Conservation (phyloP, 1,140 invertebrate genomes). For the Drosophila nannoptera region DNA sequence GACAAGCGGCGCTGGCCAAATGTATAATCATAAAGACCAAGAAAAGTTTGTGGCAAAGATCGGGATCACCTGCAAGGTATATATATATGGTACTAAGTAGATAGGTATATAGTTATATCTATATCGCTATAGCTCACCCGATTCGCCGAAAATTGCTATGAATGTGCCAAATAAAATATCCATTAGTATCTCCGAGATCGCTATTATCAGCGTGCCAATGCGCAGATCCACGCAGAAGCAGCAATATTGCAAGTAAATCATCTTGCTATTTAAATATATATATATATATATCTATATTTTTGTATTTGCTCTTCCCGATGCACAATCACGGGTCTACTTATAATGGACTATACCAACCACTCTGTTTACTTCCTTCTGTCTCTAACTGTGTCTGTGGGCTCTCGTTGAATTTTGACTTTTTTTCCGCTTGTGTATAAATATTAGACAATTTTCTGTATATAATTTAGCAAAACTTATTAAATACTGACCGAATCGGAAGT, state of each 20-base stretch:
- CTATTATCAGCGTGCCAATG: conserved; percentile 36
- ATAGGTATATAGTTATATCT: too few species aligned
- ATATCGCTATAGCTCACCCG: too few species aligned
- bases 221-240: conserved; percentile 57
- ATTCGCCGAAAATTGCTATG: conserved; percentile 46
- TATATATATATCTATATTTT: too few species aligned
- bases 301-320: too few species aligned
- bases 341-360: too few species aligned
- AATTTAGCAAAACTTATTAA: conserved; percentile 19
- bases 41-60: conserved; percentile 44
- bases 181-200: conserved; percentile 24
- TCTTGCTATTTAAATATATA: conserved; percentile 34
- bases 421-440: neutral
- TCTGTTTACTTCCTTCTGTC: too few species aligned
- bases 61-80: conserved; percentile 34
- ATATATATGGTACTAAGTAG: neutral
- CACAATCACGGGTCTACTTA: too few species aligned
- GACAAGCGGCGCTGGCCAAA: conserved; percentile 13
- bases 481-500: neutral
- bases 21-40: conserved; percentile 47
- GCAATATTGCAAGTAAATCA: conserved; percentile 61
- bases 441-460: conserved; percentile 13
- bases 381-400: neutral
- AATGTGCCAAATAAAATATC: conserved; percentile 21
- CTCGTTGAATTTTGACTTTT: conserved; percentile 12